These are phyloP conservation scores for Scaptodrosophila lebanonensis DNA, from an alignment of 1,140 invertebrate genomes.

Conservation along the genomic window DNA sequence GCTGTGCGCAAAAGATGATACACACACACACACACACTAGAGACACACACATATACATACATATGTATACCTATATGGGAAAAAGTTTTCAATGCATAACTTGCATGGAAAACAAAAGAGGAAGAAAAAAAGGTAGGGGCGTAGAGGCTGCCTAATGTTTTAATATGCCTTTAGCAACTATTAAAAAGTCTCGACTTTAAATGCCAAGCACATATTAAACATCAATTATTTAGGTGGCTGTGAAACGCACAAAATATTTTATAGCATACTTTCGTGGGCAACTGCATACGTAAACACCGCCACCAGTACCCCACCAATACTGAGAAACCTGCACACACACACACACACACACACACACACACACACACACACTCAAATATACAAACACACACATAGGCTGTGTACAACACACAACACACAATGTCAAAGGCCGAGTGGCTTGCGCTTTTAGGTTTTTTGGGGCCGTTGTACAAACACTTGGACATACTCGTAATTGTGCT, in stretches of 20 bases:
- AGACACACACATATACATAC: neutral
- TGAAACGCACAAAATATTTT: slow-evolving; percentile 40
- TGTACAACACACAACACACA: neutral
- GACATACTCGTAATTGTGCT: slow-evolving; percentile 43
- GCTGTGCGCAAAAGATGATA: slow-evolving; percentile 2
- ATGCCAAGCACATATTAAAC: slow-evolving; percentile 58
- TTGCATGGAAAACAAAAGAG: slow-evolving; percentile 15
- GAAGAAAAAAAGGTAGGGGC: slow-evolving; percentile 10
- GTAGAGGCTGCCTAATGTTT: slow-evolving; percentile 53
- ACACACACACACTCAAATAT: slow-evolving; percentile 17
- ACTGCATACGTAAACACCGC: neutral
- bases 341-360: slow-evolving; percentile 1
- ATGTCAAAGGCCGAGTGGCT: too few species aligned
- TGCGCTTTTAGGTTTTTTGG: too few species aligned
- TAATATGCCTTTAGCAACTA: slow-evolving; percentile 71
- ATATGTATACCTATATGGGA: slow-evolving; percentile 1
- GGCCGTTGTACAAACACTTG: too few species aligned
- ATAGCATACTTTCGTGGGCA: slow-evolving; percentile 50
- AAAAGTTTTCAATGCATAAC: slow-evolving; percentile 5
- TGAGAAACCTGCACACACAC: slow-evolving; percentile 19
- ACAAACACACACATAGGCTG: neutral
- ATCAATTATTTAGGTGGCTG: slow-evolving; percentile 58
- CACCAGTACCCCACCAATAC: neutral
- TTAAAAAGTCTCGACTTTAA: slow-evolving; percentile 58
- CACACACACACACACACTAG: neutral